Evolutionary conservation across 2,797 vertebrate genomes (phyloP), one percentile per base, ranked within the genome.

Genomic region (Pseudochromis fuscus): DNA sequence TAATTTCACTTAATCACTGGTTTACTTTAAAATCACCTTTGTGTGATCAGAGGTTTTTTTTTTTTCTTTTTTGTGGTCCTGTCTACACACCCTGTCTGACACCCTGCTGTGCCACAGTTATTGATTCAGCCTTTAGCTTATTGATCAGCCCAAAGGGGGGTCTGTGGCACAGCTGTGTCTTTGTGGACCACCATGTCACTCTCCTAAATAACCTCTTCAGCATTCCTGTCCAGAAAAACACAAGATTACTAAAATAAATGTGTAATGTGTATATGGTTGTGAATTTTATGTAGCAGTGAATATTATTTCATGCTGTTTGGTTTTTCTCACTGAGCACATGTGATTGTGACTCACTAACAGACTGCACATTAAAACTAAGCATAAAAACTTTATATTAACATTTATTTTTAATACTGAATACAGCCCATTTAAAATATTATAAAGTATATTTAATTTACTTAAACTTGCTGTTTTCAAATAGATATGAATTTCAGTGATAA

Each of bases 71-170:
- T 30, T 15, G 4, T 28, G 5, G 2, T 27, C 50, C 7, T 18
- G 5, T 7, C n/a, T 1, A 24, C 38, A 33, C 50, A 18, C 13
- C 18, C 19, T 38, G 50, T 61, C 52, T 28, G 15, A 25, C 72
- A 75, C 70, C 75, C 72, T 61, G 53, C 74, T 49, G 63, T 64
- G 62, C 64, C 53, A 21, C 58, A 58, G 19, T 77, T 83, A 91
- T 90, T 80, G 84, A 89, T 90, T 73, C 70, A 78, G 73, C 63
- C 63, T 72, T 67, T 31, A 82, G 58, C 44, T 72, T 83, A 89
- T 90, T 87, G 86, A 91, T 91, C 24, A 42, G 37, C 38, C 53
- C 51, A 35, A 28, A 27, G 30, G 50, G 60, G 63, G 66, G 51
- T 70, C 58, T 28, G 3, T 53, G 35, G 52, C 52, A 61, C 90